Evolutionary conservation across 2,888 invertebrate species (phyloP).

Genomic region (Mesoligia furuncula): DNA sequence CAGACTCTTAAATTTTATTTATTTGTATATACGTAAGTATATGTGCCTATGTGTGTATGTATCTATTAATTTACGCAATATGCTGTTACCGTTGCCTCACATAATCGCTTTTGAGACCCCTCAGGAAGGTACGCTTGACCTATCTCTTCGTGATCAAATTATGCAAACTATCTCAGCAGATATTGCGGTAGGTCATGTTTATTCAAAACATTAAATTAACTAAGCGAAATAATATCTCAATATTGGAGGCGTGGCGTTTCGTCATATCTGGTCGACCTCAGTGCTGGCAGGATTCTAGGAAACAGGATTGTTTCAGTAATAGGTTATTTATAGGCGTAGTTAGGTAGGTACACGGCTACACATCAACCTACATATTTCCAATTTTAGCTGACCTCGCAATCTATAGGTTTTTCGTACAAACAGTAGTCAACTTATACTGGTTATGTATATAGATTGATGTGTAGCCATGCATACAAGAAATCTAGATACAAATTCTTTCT

Average conservation of each 20-base stretch:
- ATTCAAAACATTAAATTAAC: conserved; percentile 22
- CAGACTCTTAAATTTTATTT: too few species aligned
- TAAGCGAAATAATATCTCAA: conserved; percentile 15
- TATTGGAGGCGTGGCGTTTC: conserved; percentile 47
- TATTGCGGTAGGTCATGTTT: conserved; percentile 34
- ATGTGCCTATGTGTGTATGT: neutral
- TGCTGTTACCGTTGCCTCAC: neutral
- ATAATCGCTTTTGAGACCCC: conserved; percentile 8
- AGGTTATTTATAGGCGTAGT: conserved; percentile 9
- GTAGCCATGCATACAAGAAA: neutral
- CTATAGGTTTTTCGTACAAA: too few species aligned
- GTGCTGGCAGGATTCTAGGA: conserved; percentile 17
- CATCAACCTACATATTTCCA: neutral
- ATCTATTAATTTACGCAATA: neutral
- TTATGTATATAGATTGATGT: too few species aligned
- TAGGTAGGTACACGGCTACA: neutral
- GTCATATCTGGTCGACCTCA: conserved; percentile 42
- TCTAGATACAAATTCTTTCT: neutral
- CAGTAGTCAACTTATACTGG: neutral
- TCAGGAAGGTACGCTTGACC: conserved; percentile 1
- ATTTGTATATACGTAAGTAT: too few species aligned
- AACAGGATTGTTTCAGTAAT: conserved; percentile 41
- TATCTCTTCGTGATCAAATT: conserved; percentile 12
- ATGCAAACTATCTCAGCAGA: conserved; percentile 24
- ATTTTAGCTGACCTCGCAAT: neutral